phyloP scores from a whole-genome alignment of 2,113 vertebrate species.

The Amazona guildingii region DNA sequence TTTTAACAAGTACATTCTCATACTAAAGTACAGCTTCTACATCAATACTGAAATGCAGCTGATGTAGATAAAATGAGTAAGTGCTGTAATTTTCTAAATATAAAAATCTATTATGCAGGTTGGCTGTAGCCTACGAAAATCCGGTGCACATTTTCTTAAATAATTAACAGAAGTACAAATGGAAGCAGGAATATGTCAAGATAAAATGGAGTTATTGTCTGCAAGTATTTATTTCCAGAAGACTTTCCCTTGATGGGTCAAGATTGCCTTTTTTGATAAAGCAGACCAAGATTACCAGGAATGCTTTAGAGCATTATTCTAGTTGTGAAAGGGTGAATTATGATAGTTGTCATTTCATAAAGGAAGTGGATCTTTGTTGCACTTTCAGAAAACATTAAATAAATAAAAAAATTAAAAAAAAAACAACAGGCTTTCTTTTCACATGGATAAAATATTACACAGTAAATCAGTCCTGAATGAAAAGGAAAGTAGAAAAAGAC shows the following conservation, averaged over 20 bases:
- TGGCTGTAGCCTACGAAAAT: background rate
- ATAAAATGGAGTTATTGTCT: background rate
- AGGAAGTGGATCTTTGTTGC: background rate
- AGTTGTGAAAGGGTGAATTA: background rate
- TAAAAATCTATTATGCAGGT: constrained; percentile 1
- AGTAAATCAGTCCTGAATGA: background rate
- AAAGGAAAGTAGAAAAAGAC: background rate
- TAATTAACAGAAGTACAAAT: background rate
- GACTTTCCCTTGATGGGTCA: background rate
- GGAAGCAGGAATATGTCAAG: background rate
- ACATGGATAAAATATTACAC: background rate
- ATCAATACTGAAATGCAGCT: constrained; percentile 20
- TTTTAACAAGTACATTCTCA: constrained; percentile 32
- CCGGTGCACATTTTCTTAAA: constrained; percentile 1
- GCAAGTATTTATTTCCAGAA: background rate
- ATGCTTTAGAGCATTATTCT: background rate
- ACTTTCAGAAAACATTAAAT: constrained; percentile 26
- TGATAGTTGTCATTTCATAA: background rate
- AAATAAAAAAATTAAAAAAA: background rate
- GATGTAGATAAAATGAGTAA: constrained; percentile 38
- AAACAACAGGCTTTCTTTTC: background rate
- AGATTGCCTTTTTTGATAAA: background rate
- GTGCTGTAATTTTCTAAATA: constrained; percentile 23
- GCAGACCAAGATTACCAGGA: background rate
- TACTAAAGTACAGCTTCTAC: background rate